phyloP scores from a whole-genome alignment of 2,113 vertebrate genomes.

The Anhinga anhinga region DNA sequence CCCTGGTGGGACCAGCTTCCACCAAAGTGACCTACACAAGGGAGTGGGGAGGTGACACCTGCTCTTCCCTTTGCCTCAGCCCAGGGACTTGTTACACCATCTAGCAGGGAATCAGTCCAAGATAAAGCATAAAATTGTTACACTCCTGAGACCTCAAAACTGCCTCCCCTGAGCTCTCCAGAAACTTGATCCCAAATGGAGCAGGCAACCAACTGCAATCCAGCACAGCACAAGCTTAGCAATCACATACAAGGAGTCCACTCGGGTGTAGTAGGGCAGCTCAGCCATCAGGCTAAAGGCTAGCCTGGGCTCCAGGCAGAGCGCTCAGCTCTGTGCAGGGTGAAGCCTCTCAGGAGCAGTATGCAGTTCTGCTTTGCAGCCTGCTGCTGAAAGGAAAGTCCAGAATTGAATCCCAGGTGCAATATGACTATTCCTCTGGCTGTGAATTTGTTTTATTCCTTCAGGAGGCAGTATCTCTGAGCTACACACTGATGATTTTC shows the following conservation, averaged over 20 bases:
- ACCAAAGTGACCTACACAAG: not conserved
- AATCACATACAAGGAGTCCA: not conserved
- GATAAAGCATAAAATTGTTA: not conserved
- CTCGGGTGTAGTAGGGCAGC: not conserved
- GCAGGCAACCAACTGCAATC: not conserved
- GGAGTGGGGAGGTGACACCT: not conserved
- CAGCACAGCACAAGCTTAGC: not conserved
- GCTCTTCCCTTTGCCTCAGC: not conserved
- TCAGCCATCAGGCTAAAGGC: not conserved
- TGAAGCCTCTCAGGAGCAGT: not conserved
- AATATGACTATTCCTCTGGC: not conserved
- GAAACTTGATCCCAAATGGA: not conserved
- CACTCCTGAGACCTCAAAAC: not conserved
- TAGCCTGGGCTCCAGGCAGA: not conserved
- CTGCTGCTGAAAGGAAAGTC: not conserved
- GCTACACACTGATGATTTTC: not conserved
- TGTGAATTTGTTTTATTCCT: not conserved
- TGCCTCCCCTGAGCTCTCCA: not conserved
- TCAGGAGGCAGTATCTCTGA: not conserved
- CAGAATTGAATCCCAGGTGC: not conserved
- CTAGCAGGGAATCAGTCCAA: not conserved
- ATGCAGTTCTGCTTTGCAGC: not conserved
- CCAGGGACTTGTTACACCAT: not conserved
- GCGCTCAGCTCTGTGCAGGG: rapidly evolving
- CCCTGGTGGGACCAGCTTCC: not conserved